Percentiles rank a stretch among this genome's conserved stretches.
phyloP scores from a whole-genome alignment of 2,113 vertebrate species.

The Trogon surrucura region DNA sequence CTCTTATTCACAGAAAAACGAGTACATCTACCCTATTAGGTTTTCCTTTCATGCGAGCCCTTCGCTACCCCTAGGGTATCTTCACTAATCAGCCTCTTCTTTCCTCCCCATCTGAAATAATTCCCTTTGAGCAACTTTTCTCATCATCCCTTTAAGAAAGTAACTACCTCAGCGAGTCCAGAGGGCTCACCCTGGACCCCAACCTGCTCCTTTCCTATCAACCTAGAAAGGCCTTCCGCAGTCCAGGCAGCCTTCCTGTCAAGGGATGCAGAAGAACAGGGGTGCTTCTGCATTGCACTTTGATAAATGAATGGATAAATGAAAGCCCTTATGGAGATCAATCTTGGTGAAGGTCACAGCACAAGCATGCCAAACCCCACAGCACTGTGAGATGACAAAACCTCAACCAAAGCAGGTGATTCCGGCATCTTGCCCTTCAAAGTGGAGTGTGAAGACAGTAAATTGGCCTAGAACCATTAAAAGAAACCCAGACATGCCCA shows the following conservation, averaged over 20 bases:
- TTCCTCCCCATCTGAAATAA: background rate
- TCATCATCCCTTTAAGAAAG: background rate
- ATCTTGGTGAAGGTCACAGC: background rate
- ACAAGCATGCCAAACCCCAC: background rate
- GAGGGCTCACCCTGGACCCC: background rate
- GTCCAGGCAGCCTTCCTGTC: background rate
- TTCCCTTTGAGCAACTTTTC: background rate
- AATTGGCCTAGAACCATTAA: background rate
- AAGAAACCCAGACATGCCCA: background rate
- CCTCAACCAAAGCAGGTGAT: background rate
- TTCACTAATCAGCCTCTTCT: background rate
- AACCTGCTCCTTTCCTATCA: background rate
- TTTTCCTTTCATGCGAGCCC: background rate
- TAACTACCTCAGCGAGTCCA: background rate
- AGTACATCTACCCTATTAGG: background rate
- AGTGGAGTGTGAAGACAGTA: background rate
- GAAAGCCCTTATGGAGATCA: background rate
- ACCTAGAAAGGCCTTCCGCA: background rate
- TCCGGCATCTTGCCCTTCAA: background rate
- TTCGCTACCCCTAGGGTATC: background rate
- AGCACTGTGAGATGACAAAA: background rate
- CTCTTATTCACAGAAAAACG: background rate
- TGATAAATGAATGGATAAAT: background rate
- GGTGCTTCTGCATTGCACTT: background rate
- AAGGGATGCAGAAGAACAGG: background rate